Percentiles rank a stretch among this genome's conserved stretches.
Evolutionary conservation across 2,888 invertebrate species (phyloP).

Genomic region (Melinaea marsaeus): DNA sequence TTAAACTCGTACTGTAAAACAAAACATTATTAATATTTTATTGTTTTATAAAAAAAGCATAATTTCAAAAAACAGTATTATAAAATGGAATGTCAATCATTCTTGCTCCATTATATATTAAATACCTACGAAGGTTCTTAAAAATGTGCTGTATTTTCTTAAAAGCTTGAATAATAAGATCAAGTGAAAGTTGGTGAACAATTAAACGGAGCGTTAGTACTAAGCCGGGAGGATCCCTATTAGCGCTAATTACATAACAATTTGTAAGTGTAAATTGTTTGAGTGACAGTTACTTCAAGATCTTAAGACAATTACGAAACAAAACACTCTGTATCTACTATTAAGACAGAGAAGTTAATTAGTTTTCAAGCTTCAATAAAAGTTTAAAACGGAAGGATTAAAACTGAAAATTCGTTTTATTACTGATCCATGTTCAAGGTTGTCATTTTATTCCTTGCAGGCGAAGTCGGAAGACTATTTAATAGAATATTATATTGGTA

Average conservation of each 20-base stretch:
- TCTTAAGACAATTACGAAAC: too few relatives aligned
- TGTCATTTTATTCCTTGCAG: too few relatives aligned
- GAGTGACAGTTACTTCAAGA: neutral
- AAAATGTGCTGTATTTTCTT: neutral
- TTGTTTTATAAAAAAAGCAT: too few relatives aligned
- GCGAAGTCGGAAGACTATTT: too few relatives aligned
- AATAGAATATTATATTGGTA: too few relatives aligned
- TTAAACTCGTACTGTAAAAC: slow-evolving; percentile 97
- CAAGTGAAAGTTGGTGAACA: slow-evolving; percentile 14
- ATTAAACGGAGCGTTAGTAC: slow-evolving; percentile 8
- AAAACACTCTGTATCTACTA: too few relatives aligned
- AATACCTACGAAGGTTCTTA: neutral
- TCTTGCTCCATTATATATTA: neutral
- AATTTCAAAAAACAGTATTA: too few relatives aligned
- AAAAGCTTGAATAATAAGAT: slow-evolving; percentile 12
- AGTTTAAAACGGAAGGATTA: too few relatives aligned
- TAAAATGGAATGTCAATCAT: neutral
- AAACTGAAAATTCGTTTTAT: too few relatives aligned
- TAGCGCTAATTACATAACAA: slow-evolving; percentile 1
- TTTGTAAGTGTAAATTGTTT: slow-evolving; percentile 7
- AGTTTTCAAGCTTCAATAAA: too few relatives aligned
- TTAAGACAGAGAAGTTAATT: too few relatives aligned
- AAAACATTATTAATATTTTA: slow-evolving; percentile 27
- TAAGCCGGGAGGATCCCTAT: slow-evolving; percentile 8
- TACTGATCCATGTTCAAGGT: too few relatives aligned